Base-by-base conservation (phyloP, 2,113 vertebrate genomes). In the Manacus vitellinus region DNA sequence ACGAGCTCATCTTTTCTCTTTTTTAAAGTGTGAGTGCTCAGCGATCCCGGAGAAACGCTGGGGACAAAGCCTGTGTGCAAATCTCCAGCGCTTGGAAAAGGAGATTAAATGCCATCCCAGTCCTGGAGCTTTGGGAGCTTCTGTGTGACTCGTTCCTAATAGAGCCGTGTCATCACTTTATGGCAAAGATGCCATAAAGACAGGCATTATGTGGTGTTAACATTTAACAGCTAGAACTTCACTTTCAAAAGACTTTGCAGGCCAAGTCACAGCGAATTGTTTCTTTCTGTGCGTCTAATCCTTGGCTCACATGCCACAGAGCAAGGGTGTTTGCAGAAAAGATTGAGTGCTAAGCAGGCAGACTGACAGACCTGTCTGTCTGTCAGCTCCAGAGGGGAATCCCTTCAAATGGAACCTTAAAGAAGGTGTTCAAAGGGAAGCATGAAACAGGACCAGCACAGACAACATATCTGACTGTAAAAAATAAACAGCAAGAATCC, bases 151-250 rank as follows among this genome's bases (percentile, higher is more conserved):
- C 7, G 85, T 76, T 96, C 88, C 10, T 87, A 61, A 92, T 25
- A 13, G 89, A 91, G 47, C 61, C 37, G 2, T 89, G 94, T 91
- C 96, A 84, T 92, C 94, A 81, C 85, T 81, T 93, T 33, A 81
- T 49, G 80, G 88, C 90, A 86, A 37, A 93, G 94, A 84, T 68
- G 67, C 10, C 4, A 61, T 68, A 77, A 51, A 88, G 94, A 67
- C 82, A 65, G 88, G 88, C 79, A 56, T 94, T 94, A 88, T 27
- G 22, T 18, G 76, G 85, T 92, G 95, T 81, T 93, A 96, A 91
- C 95, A 75, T 93, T 91, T 94, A 89, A 87, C 95, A 93, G 88
- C 94, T 92, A 78, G 49, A 91, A 91, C 79, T 94, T 81, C 76
- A 75, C 90, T 95, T 96, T 52, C 75, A 84, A 89, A 94, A 91